Conservation (phyloP, 2,888 invertebrate species). For the Drosophila putrida region DNA sequence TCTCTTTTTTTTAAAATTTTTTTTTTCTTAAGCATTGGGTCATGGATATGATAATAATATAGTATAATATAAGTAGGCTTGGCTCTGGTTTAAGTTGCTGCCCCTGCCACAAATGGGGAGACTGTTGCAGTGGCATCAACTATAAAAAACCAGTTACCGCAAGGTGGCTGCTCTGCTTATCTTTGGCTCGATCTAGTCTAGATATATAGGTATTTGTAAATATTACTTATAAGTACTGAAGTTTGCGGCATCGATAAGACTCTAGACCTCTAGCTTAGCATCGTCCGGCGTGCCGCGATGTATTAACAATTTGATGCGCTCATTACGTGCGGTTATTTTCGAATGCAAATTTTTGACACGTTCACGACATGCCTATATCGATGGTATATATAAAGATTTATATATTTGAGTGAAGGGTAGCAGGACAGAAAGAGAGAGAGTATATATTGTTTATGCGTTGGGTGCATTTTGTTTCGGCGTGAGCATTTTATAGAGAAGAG, state of each 20-base stretch:
- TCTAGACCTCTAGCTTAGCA: conserved; percentile 88
- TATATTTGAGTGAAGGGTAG: conserved; percentile 29
- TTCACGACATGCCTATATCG: conserved; percentile 92
- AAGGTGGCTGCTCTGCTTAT: conserved; percentile 73
- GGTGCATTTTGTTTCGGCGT: conserved; percentile 54
- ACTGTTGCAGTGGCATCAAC: conserved; percentile 31
- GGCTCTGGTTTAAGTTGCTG: conserved; percentile 28
- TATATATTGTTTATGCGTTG: conserved; percentile 30
- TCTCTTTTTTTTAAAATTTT: conserved; percentile 31
- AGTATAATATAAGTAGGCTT: conserved; percentile 24
- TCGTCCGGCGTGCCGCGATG: conserved; percentile 95
- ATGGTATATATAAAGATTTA: conserved; percentile 32
- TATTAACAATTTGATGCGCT: conserved; percentile 94
- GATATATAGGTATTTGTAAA: conserved; percentile 43
- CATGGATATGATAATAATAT: conserved; percentile 38
- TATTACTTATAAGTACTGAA: conserved; percentile 41
- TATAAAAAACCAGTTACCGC: conserved; percentile 23
- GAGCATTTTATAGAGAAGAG: conserved; percentile 61
- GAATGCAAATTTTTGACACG: conserved; percentile 94
- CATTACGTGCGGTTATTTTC: conserved; percentile 94
- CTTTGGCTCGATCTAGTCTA: conserved; percentile 66
- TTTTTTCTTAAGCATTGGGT: conserved; percentile 59
- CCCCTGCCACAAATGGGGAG: conserved; percentile 32
- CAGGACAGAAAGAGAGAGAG: conserved; percentile 31
- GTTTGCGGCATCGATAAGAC: conserved; percentile 41